Conservation (phyloP, 2,113 vertebrate genomes). For the Salvelinus fontinalis region DNA sequence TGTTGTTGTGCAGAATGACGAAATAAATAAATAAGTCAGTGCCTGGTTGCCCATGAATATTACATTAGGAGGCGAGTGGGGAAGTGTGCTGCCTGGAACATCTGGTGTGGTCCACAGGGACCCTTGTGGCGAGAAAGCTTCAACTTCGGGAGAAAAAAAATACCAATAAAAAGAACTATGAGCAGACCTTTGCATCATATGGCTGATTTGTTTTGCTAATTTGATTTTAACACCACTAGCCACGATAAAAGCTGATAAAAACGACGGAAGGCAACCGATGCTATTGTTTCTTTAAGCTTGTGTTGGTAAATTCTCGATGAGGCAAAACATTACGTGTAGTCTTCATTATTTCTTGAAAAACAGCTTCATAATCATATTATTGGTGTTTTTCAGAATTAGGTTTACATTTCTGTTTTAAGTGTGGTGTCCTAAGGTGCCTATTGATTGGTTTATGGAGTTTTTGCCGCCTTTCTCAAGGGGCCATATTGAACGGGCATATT, state of each 20-base stretch:
- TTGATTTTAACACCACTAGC: slow-evolving; percentile 75
- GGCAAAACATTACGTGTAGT: too few relatives aligned
- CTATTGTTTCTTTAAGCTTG: not conserved
- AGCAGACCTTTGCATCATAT: slow-evolving; percentile 74
- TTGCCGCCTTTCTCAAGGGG: slow-evolving; percentile 27
- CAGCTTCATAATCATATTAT: slow-evolving; percentile 36
- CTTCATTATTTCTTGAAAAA: slow-evolving; percentile 17
- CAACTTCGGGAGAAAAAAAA: slow-evolving; percentile 70
- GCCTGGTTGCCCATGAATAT: slow-evolving; percentile 83
- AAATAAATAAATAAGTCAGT: slow-evolving; percentile 78
- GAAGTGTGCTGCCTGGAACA: slow-evolving; percentile 81
- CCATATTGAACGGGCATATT: slow-evolving; percentile 39
- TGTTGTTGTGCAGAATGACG: slow-evolving; percentile 74
- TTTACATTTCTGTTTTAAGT: slow-evolving; percentile 44
- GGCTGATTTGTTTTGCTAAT: slow-evolving; percentile 81
- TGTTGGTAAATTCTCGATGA: too few relatives aligned
- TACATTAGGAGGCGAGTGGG: slow-evolving; percentile 80
- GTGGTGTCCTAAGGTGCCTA: slow-evolving; percentile 2
- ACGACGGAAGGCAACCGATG: slow-evolving; percentile 44
- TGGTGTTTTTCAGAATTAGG: slow-evolving; percentile 11
- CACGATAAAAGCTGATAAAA: slow-evolving; percentile 48
- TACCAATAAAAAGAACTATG: slow-evolving; percentile 68
- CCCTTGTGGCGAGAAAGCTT: slow-evolving; percentile 79
- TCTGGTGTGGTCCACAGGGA: slow-evolving; percentile 81
- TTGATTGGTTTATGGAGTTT: slow-evolving; percentile 39